Base-by-base conservation (phyloP, 2,888 invertebrate species). In the Brachypalpus laphriformis region DNA sequence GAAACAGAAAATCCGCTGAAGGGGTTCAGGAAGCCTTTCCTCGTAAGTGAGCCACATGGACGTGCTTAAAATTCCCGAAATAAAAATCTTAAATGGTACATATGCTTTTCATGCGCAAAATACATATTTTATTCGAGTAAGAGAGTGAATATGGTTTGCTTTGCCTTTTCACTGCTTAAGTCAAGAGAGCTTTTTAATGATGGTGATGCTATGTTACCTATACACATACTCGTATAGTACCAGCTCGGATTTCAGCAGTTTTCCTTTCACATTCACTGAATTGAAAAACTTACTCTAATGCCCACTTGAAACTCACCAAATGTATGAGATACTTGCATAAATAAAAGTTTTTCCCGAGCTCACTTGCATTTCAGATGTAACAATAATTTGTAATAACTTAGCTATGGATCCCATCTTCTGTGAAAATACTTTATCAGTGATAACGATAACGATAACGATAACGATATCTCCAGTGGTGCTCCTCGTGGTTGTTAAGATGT, bases 131-230 rank as follows among this genome's bases (percentile, higher is more conserved):
- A 16, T 18, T 18, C n/a, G 22, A 37, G 25, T 16, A 18, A 8
- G 6, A 14, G 28, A 3, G 22, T 49, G 14, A 8, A 54, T 54
- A n/a, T n/a, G 14, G 6, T 1, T n/a, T 20, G 9, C 22, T 49
- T 16, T 37, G 3, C 9, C 28, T 14, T 54, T 18, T 47, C 7
- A 18, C 1, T 28, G 2, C 20, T 18, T 9, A 11, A n/a, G 49
- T 71, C n/a, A n/a, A n/a, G n/a, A n/a, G 25, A 37, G 59, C 4
- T 25, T 57, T 71, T 59, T 59, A 71, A 71, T 18, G 57, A 59
- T 71, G 49, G n/a, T 57, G 5, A n/a, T 45, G 14, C 1, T 22
- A 25, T 25, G 3, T 65, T 65, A 14, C 42, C 2, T 25, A 5
- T 25, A 25, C 25, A 25, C 5, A 25, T 25, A 4, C 5, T 25